Base-by-base conservation (phyloP, 2,888 invertebrate species). In the Stegophylla sp. region DNA sequence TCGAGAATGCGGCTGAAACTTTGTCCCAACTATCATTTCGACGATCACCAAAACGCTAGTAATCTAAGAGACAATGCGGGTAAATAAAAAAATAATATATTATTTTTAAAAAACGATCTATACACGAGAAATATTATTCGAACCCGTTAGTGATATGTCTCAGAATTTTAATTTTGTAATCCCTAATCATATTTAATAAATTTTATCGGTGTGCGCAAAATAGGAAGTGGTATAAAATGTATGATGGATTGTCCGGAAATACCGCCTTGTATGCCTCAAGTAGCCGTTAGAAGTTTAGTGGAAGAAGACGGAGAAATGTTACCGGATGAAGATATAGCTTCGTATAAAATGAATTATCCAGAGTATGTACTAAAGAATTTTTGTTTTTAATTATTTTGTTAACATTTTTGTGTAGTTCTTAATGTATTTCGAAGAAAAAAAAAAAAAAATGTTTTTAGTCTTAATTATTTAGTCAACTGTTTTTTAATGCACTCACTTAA, bases 1-100 rank as follows among this genome's bases (percentile, higher is more conserved):
- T 88, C 89, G 0, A 86, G 91, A 53, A 91, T 91, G 91, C 87
- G 90, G 26, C 88, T 91, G 13, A 91, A 90, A 84, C 86, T 91
- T 81, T 85, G 87, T 34, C 90, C 89, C 0, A 90, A 89, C 84
- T 86, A 89, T 64, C 88, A 88, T 85, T 90, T 89, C 84, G 89
- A 90, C 83, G 86, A 86, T 17, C 91, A 91, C 84, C 88, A 87
- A 23, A 89, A 90, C 83, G 90, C 91, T 12, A 90, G 90, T 82
- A 88, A 88, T 83, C 85, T 90, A 56, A 86, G 91, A n/a, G 91
- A 91, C 84, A 91, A 91, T 85, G 86, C 86, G 81, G 87, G 88
- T 84, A 84, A 83, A 82, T 63, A 48, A 48, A n/a, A 10, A 1
- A 43, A 71, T 20, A 20, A 4, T 59, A 66, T 56, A 10, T 34